Base-by-base conservation (phyloP, 2,888 invertebrate species). In the Zaprionus lineosus region DNA sequence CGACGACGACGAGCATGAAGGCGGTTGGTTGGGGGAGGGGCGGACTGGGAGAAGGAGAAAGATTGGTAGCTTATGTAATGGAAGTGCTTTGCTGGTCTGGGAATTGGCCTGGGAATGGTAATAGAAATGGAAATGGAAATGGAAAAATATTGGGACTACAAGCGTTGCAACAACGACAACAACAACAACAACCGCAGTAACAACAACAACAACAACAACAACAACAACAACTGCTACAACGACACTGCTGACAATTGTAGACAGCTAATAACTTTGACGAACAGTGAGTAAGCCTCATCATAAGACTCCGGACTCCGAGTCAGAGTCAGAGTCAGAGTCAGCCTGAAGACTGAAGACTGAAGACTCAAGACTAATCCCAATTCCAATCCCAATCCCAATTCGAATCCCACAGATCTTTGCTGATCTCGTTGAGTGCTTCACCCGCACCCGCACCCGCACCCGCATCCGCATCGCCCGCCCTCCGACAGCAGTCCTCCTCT, bases 261-360 rank as follows among this genome's bases (percentile, higher is more conserved):
- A 82, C 75, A 77, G 79, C 74, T 74, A 72, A 82, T 78, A 74
- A 75, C 68, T 74, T 72, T 68, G 68, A 68, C 50, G 68, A 68
- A 68, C 67, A 50, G 72, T 60, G 68, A 71, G 74, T 63, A 62
- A 65, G n/a, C n/a, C n/a, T n/a, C n/a, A n/a, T n/a, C n/a, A n/a
- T n/a, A n/a, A n/a, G n/a, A n/a, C n/a, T n/a, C n/a, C n/a, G n/a
- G n/a, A n/a, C n/a, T n/a, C n/a, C n/a, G n/a, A n/a, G n/a, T n/a
- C n/a, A n/a, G n/a, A n/a, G n/a, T n/a, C n/a, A n/a, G n/a, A n/a
- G n/a, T n/a, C n/a, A n/a, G n/a, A n/a, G n/a, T n/a, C n/a, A 7
- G 21, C 4, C 21, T 21, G 7, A 21, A 21, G 7, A 21, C 21
- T 5, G 7, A 21, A 21, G 3, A 21, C 21, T n/a, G n/a, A n/a